Evolutionary conservation across 2,888 invertebrate genomes (phyloP).

Genomic region (Endomychus coccineus): DNA sequence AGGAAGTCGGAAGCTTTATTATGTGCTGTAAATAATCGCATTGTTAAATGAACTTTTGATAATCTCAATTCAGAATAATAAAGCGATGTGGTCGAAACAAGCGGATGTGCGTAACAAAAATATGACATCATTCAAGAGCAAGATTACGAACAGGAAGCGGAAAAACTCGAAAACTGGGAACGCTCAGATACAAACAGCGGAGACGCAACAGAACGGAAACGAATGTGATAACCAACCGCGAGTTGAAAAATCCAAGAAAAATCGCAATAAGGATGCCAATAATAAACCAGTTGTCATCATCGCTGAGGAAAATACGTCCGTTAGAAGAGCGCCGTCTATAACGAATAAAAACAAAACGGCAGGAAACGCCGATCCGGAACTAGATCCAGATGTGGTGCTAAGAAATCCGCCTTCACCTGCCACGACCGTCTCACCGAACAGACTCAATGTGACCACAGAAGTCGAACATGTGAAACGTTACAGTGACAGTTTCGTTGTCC

Average conservation of each 20-base stretch:
- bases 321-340: constrained; percentile 17
- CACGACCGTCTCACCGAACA: constrained; percentile 7
- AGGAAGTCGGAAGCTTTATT: too few relatives aligned
- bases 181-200: constrained; percentile 1
- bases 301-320: constrained; percentile 23
- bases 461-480: constrained; percentile 32
- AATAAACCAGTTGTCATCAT: constrained; percentile 16
- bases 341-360: constrained; percentile 12
- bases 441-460: constrained; percentile 17
- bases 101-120: constrained; percentile 37
- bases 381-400: constrained; percentile 28
- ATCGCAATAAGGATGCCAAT: constrained; percentile 4
- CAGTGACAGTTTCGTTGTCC: constrained; percentile 41
- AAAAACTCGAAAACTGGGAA: constrained; percentile 32
- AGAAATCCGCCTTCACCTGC: constrained; percentile 23
- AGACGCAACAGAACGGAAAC: constrained; percentile 5
- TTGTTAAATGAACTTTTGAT: too few relatives aligned
- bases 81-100: constrained; percentile 45
- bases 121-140: constrained; percentile 42
- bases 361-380: constrained; percentile 8
- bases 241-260: constrained; percentile 15
- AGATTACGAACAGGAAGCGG: constrained; percentile 42
- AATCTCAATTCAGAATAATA: too few relatives aligned
- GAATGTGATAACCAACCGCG: neutral
- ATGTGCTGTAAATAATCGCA: too few relatives aligned